A percentile compares a stretch with the other conserved stretches of the same genome.
phyloP scores from a whole-genome alignment of 2,888 invertebrate genomes.

The Ectemnius continuus region DNA sequence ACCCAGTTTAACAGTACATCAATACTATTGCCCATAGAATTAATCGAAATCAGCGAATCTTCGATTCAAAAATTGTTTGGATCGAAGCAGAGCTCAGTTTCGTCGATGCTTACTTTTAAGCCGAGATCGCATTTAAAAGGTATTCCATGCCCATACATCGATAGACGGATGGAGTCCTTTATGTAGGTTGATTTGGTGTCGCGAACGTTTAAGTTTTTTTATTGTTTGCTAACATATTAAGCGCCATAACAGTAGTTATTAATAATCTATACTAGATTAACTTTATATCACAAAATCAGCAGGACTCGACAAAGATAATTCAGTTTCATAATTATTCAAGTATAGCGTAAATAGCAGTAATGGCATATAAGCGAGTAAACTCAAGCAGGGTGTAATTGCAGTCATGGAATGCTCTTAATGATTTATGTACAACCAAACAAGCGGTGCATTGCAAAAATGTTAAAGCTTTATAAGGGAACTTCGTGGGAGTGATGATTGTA shows the following conservation, averaged over 20 bases:
- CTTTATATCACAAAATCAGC: too few relatives aligned
- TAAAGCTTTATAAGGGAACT: too few relatives aligned
- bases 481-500: too few relatives aligned
- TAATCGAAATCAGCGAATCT: slow-evolving; percentile 45
- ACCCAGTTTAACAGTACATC: slow-evolving; percentile 4
- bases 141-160: neutral
- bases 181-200: slow-evolving; percentile 26
- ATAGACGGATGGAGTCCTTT: slow-evolving; percentile 27
- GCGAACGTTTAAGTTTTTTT: slow-evolving; percentile 53
- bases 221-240: slow-evolving; percentile 42
- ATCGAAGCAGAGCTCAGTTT: slow-evolving; percentile 50
- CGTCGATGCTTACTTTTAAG: neutral
- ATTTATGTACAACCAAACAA: too few relatives aligned
- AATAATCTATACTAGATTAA: neutral
- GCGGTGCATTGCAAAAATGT: too few relatives aligned
- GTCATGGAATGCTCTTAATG: too few relatives aligned
- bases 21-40: slow-evolving; percentile 9
- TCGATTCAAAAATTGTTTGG: slow-evolving; percentile 58
- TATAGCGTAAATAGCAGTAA: too few relatives aligned
- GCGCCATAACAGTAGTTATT: slow-evolving; percentile 1
- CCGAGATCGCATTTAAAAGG: neutral
- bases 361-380: too few relatives aligned
- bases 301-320: too few relatives aligned
- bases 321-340: too few relatives aligned
- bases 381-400: too few relatives aligned